Conservation (phyloP, 2,888 invertebrate genomes). For the Andrena praecox region DNA sequence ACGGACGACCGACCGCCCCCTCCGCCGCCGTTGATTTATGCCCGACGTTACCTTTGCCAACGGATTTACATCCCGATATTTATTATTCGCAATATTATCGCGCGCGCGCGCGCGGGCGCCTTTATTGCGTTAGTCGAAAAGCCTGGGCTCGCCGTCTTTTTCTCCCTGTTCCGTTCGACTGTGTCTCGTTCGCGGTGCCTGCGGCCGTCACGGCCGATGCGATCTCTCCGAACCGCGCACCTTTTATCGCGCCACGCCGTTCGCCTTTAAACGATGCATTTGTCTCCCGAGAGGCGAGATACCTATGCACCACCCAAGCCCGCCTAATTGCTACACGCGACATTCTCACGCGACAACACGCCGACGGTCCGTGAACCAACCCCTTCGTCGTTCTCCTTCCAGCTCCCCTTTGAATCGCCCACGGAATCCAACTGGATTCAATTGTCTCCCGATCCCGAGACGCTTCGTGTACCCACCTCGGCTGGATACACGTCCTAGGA, state of each 20-base stretch:
- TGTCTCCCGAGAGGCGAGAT: constrained; percentile 18
- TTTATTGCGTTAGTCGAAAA: constrained; percentile 84
- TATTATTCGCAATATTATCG: constrained; percentile 84
- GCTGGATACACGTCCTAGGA: neutral
- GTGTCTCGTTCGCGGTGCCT: constrained; percentile 36
- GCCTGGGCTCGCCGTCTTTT: constrained; percentile 57
- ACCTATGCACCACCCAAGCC: neutral
- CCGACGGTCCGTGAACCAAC: neutral
- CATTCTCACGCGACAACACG: neutral
- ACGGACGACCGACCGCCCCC: constrained; percentile 62
- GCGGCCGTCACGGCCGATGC: constrained; percentile 51
- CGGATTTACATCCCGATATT: constrained; percentile 85
- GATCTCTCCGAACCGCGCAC: constrained; percentile 30
- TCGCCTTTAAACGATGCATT: constrained; percentile 31
- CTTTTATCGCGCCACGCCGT: constrained; percentile 38
- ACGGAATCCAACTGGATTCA: neutral
- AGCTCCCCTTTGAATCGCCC: neutral
- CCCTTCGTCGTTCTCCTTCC: neutral
- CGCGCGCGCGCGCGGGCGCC: constrained; percentile 58
- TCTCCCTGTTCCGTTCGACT: constrained; percentile 13
- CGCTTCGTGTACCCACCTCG: constrained; percentile 9
- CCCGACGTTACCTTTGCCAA: constrained; percentile 84
- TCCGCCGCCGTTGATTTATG: constrained; percentile 82
- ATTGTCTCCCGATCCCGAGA: neutral
- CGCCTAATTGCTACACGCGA: neutral